phyloP scores from a whole-genome alignment of 2,797 vertebrate species.

The Cichlasoma orientale region DNA sequence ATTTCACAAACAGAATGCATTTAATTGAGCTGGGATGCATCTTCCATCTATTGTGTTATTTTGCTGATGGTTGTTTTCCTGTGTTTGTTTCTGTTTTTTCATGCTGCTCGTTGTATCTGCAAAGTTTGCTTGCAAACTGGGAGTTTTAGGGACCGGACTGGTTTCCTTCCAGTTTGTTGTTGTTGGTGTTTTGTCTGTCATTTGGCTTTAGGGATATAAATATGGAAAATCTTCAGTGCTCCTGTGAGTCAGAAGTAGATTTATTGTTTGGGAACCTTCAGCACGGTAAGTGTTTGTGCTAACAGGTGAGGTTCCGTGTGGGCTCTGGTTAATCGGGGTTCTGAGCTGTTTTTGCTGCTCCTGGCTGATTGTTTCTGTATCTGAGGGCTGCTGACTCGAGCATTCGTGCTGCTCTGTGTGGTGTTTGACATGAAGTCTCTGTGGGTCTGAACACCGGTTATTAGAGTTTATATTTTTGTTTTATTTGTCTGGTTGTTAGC shows the following conservation, averaged over 20 bases:
- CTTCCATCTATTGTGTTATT: not conserved
- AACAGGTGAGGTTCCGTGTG: not conserved
- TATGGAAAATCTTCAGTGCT: not conserved
- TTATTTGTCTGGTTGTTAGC: not conserved
- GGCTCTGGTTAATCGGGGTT: not conserved
- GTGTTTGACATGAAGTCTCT: not conserved
- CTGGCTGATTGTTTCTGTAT: not conserved
- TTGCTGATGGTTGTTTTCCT: not conserved
- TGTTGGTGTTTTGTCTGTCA: not conserved
- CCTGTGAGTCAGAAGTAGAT: not conserved
- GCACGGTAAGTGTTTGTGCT: not conserved
- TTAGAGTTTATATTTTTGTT: not conserved
- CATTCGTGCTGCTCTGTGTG: not conserved
- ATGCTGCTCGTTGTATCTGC: no score
- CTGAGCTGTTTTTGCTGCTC: not conserved
- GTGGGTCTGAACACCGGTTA: not conserved
- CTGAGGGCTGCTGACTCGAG: not conserved
- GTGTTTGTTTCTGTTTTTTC: no score
- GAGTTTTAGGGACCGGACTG: not conserved
- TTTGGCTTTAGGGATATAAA: not conserved
- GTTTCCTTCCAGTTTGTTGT: not conserved
- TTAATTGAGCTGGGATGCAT: accelerated
- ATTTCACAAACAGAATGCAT: not conserved
- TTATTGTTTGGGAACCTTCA: no score
- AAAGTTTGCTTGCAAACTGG: no score